These are phyloP conservation scores for Tineola bisselliella DNA, from an alignment of 2,888 invertebrate species.

Conservation along the genomic window DNA sequence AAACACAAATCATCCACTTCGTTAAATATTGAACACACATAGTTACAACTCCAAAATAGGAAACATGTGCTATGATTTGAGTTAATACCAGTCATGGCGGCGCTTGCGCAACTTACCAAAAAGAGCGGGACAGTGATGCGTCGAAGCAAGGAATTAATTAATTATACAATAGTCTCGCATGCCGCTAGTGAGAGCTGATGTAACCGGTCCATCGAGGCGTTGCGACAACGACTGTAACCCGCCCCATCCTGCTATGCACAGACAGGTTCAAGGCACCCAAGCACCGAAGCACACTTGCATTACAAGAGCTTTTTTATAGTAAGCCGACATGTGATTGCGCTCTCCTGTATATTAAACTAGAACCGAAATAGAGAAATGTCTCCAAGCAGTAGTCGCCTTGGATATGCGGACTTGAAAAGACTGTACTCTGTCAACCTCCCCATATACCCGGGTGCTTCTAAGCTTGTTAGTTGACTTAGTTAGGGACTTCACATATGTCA, in stretches of 20 bases:
- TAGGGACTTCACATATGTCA: too few species aligned
- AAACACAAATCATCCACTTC: too few species aligned
- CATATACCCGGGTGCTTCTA: too few species aligned
- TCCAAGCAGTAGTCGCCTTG: too few species aligned
- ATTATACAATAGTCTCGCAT: constrained; percentile 23
- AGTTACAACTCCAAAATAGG: background rate
- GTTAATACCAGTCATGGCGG: background rate
- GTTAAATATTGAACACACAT: background rate
- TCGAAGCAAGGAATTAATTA: constrained; percentile 35
- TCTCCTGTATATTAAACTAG: too few species aligned
- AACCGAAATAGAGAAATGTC: too few species aligned
- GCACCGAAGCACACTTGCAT: background rate
- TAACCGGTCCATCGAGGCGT: constrained; percentile 23
- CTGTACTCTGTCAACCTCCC: too few species aligned
- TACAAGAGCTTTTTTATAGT: too few species aligned
- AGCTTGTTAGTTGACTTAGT: too few species aligned
- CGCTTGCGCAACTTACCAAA: constrained; percentile 6
- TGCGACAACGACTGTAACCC: background rate
- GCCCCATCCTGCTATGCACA: background rate
- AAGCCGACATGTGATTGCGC: too few species aligned
- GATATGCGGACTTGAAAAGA: too few species aligned
- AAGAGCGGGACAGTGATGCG: constrained; percentile 18
- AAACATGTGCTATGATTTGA: background rate
- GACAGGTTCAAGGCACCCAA: constrained; percentile 4
- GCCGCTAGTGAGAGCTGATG: constrained; percentile 22